A percentile compares a stretch with the other conserved stretches of the same genome.
phyloP scores from a whole-genome alignment of 2,113 vertebrate genomes.

The Phalacrocorax carbo region DNA sequence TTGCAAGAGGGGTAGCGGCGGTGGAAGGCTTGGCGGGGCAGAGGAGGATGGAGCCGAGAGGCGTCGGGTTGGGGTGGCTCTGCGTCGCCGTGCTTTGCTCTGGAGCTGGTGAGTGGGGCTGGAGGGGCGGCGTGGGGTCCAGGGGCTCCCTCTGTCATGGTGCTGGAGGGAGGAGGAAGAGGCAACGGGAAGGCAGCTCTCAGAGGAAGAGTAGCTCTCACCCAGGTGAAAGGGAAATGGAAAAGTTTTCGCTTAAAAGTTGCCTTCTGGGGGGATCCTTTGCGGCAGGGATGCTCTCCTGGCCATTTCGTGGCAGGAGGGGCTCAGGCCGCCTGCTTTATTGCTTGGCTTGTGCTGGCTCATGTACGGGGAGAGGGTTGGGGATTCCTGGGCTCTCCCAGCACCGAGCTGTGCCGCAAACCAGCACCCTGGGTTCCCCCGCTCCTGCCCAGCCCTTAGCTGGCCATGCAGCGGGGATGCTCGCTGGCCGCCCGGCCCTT shows the following conservation, averaged over 20 bases:
- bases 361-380: no score
- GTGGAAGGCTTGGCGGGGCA: not conserved
- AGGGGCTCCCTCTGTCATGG: not conserved
- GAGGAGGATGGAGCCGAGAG: not conserved
- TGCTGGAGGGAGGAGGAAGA: not conserved
- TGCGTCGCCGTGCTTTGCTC: not conserved
- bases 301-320: rapidly evolving
- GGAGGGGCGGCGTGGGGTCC: rapidly evolving
- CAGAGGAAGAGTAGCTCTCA: no score
- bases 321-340: not conserved
- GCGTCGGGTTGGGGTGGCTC: not conserved
- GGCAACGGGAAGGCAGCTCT: not conserved
- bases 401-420: rapidly evolving
- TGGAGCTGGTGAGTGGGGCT: not conserved
- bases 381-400: not conserved
- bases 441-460: not conserved
- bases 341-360: no score
- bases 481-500: rapidly evolving
- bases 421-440: rapidly evolving
- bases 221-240: no score
- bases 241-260: no score
- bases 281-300: rapidly evolving
- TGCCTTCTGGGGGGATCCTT: no score
- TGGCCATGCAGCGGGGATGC: rapidly evolving
- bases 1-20: not conserved